Evolutionary conservation across 1,140 invertebrate genomes (phyloP), one percentile per base, ranked within the genome.

Genomic region (Nomia melanderi): DNA sequence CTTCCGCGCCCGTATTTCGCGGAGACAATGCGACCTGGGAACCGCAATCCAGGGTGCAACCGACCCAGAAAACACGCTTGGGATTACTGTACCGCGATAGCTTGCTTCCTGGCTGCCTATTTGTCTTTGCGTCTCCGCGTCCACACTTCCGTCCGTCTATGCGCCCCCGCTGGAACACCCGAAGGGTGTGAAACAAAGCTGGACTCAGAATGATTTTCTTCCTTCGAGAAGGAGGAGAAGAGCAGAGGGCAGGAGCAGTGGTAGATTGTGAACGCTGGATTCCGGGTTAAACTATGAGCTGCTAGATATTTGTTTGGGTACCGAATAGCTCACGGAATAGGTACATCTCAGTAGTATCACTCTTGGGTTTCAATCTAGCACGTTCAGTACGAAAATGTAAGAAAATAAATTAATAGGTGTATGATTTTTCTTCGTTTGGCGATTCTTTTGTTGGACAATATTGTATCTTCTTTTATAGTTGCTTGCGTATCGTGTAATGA

Each of bases 31-130:
- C 82, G 73, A 63, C 69, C 71, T 77, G 79, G 79, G 72, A 78
- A 86, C 78, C 81, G 79, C 83, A 80, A 85, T 79, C 82, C 79
- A 69, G 82, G 81, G 82, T 81, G 81, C 83, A 86, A 88, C 83
- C 80, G 81, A 86, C 80, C 74, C 82, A 82, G 75, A 72, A 82
- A 84, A 81, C 83, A 85, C 79, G 84, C 31, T 71, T 71, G 75
- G 74, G 70, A 84, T 84, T 84, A 83, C 82, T 74, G 64, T 83
- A 64, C 67, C 63, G 62, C 71, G 82, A 83, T 79, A 79, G 77
- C 82, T 83, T 59, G 82, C 77, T 67, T 50, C 57, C 80, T 63
- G 27, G 23, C 72, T 62, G 79, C 65, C 81, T 78, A 70, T 83
- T 81, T 78, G 81, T 78, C 74, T 74, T 60, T 63, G 44, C 36